phyloP scores from a whole-genome alignment of 1,140 invertebrate species.

The Euura saliciscinereae region DNA sequence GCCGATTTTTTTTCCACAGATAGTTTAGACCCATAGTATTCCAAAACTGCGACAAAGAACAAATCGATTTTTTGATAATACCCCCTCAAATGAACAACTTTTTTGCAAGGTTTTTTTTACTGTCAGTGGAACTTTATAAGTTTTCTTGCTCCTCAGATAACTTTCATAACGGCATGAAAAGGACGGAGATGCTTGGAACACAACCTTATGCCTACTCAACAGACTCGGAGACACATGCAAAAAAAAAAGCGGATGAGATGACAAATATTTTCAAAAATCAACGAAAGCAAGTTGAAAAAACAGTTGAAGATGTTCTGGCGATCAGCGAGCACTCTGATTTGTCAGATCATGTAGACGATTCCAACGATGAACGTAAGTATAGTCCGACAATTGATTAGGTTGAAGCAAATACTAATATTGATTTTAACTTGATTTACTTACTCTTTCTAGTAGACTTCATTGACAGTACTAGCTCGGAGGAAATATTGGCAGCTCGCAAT shows the following conservation, averaged over 20 bases:
- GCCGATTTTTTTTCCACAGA: no score
- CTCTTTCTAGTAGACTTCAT: not conserved
- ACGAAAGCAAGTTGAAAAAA: not conserved
- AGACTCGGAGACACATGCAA: not conserved
- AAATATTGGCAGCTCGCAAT: not conserved
- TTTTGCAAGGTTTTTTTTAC: not conserved
- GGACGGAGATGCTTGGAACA: not conserved
- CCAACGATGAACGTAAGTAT: not conserved
- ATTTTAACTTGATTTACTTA: conserved; percentile 1
- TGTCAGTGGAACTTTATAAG: not conserved
- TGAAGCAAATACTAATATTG: not conserved
- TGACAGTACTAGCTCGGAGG: not conserved
- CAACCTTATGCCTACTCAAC: not conserved
- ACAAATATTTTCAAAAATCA: not conserved
- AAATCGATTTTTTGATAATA: no score
- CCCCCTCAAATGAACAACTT: no score
- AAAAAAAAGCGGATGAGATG: not conserved
- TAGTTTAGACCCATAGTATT: no score
- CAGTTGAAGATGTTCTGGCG: not conserved
- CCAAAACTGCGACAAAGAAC: no score
- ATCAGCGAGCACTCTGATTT: not conserved
- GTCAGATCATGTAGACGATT: not conserved
- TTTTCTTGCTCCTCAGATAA: not conserved
- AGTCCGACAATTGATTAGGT: not conserved
- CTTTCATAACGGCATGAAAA: not conserved